Evolutionary conservation across 1,140 invertebrate genomes (phyloP).

Genomic region (Cylas formicarius): DNA sequence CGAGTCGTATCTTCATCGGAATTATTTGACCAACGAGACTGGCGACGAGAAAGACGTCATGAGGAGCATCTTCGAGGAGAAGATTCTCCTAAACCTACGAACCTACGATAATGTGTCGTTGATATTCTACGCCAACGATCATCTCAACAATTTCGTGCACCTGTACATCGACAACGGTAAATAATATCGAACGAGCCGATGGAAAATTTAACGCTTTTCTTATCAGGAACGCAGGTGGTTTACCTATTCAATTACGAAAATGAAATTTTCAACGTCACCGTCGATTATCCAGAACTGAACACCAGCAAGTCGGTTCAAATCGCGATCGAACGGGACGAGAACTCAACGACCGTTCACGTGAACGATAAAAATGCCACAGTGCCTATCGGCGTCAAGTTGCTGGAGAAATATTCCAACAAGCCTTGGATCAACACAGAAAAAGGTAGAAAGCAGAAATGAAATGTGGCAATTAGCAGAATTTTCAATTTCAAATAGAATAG

Average conservation of each 20-base stretch:
- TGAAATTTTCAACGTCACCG: conserved; percentile 70
- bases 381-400: conserved; percentile 58
- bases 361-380: conserved; percentile 70
- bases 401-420: conserved; percentile 71
- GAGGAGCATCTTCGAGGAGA: conserved; percentile 66
- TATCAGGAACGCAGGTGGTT: conserved; percentile 54
- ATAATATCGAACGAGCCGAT: neutral
- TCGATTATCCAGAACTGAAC: conserved; percentile 65
- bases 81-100: conserved; percentile 77
- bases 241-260: conserved; percentile 78
- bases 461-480: too few species aligned
- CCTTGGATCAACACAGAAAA: conserved; percentile 78
- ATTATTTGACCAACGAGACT: conserved; percentile 58
- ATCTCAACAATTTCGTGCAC: conserved; percentile 90
- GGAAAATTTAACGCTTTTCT: neutral
- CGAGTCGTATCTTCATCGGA: conserved; percentile 70
- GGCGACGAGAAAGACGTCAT: conserved; percentile 58
- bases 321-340: conserved; percentile 65
- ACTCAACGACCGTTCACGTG: conserved; percentile 71
- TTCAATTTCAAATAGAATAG: too few species aligned
- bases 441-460: too few species aligned
- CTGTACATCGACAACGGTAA: conserved; percentile 69
- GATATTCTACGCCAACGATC: conserved; percentile 86
- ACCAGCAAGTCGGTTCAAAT: conserved; percentile 78
- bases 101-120: conserved; percentile 77